These are phyloP conservation scores for Gymnarchus niloticus DNA, from an alignment of 2,113 vertebrate species.

Conservation along the genomic window DNA sequence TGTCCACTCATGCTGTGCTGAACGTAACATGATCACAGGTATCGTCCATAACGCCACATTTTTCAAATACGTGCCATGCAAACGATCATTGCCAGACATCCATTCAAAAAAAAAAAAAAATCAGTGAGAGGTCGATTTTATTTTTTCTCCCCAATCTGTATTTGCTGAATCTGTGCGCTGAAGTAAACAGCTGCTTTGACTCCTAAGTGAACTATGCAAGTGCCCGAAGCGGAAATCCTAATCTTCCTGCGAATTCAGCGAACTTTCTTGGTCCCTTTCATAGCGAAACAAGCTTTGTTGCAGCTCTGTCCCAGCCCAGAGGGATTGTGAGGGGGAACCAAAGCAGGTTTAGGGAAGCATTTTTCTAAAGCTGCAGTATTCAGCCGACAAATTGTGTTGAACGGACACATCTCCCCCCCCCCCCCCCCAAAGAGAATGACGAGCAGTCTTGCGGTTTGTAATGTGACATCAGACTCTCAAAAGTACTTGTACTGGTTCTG, in stretches of 20 bases:
- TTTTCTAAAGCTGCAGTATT: not conserved
- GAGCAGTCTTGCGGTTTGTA: not conserved
- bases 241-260: slow-evolving; percentile 5
- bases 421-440: not conserved
- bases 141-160: not conserved
- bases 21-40: not conserved
- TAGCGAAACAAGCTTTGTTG: not conserved
- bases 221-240: not conserved
- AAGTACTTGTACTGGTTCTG: not conserved
- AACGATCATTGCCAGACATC: no score
- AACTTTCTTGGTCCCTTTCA: not conserved
- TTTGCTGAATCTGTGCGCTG: not conserved
- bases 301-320: not conserved
- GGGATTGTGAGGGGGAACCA: not conserved
- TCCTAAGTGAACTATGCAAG: no score
- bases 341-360: slow-evolving; percentile 6
- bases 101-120: no score
- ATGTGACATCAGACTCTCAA: not conserved
- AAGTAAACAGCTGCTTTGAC: not conserved
- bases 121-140: not conserved
- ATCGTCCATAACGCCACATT: not conserved
- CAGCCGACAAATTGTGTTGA: not conserved
- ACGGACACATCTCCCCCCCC: not conserved
- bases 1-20: not conserved
- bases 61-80: not conserved